Conservation (phyloP, 2,888 invertebrate genomes). For the Leptura quadrifasciata region DNA sequence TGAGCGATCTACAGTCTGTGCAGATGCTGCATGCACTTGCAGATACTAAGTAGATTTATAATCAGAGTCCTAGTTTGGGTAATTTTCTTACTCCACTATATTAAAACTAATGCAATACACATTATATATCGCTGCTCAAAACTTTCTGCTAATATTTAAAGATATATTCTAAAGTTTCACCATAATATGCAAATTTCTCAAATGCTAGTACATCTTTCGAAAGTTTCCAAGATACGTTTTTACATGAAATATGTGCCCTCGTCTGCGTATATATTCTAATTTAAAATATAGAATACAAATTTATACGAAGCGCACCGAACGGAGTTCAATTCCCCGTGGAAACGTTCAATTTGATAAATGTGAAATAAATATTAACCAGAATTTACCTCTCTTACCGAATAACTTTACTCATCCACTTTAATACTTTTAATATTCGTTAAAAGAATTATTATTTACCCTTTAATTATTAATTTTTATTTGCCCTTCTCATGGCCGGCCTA, state of each 20-base stretch:
- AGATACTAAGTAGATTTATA: constrained; percentile 66
- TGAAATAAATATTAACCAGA: constrained; percentile 73
- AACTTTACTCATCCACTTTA: constrained; percentile 61
- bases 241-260: constrained; percentile 74
- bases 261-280: constrained; percentile 74
- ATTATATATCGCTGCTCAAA: constrained; percentile 58
- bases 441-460: constrained; percentile 65
- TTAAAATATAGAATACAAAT: constrained; percentile 75
- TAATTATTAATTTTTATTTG: constrained; percentile 59
- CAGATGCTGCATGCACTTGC: constrained; percentile 63
- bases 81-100: constrained; percentile 61
- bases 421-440: constrained; percentile 63
- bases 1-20: constrained; percentile 68
- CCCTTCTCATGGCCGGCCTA: constrained; percentile 40
- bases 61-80: constrained; percentile 60
- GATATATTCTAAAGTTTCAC: constrained; percentile 70
- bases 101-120: constrained; percentile 61
- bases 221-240: constrained; percentile 72
- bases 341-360: constrained; percentile 74
- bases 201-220: constrained; percentile 69
- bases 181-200: constrained; percentile 72
- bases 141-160: constrained; percentile 66
- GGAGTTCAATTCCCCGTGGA: constrained; percentile 71
- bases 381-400: constrained; percentile 65
- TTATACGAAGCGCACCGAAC: constrained; percentile 71